Conservation (phyloP, 2,113 vertebrate genomes). For the Rhinogobius similis region DNA sequence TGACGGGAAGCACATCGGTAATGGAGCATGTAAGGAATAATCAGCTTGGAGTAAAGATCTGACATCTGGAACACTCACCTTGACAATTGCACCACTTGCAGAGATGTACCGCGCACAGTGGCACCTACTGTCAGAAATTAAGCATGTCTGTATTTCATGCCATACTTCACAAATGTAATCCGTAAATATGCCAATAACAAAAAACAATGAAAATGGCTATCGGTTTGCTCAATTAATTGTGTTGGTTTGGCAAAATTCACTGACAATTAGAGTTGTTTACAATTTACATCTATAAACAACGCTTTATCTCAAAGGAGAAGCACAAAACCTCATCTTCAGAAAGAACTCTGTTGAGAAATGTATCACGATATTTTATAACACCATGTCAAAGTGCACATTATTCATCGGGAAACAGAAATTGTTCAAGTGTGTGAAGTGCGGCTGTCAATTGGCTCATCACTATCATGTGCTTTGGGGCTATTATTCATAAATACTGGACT, state of each 20-base stretch:
- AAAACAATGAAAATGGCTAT: background rate
- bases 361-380: no score
- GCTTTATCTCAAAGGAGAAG: no score
- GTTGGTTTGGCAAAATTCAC: background rate
- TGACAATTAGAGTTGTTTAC: background rate
- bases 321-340: no score
- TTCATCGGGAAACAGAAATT: no score
- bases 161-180: background rate
- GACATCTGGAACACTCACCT: conserved; percentile 64
- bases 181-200: background rate
- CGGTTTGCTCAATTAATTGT: background rate
- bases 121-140: conserved; percentile 27
- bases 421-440: no score
- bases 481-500: no score
- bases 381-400: no score
- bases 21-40: conserved; percentile 53
- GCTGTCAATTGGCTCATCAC: no score
- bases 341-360: background rate
- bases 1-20: conserved; percentile 29
- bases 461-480: no score
- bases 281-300: no score
- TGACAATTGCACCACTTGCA: conserved; percentile 39
- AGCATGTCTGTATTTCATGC: conserved; percentile 16
- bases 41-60: conserved; percentile 49
- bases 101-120: conserved; percentile 7